Base-by-base conservation (phyloP, 2,113 vertebrate genomes). In the Excalfactoria chinensis region DNA sequence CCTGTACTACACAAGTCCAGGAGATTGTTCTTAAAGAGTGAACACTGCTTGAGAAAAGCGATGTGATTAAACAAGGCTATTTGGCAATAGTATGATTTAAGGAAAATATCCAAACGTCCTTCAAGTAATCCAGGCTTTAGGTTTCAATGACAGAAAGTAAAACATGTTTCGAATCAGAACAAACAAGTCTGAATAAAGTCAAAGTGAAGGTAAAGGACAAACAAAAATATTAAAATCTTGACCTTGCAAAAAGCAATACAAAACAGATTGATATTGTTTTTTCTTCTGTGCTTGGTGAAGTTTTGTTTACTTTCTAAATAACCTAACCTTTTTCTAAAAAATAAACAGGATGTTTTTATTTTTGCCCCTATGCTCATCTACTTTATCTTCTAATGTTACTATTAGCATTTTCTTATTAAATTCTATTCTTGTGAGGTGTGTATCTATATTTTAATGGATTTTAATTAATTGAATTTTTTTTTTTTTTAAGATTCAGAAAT, bases 121-220 rank as follows among this genome's bases (percentile, higher is more conserved):
- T 78, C 49, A 62, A n/a, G 16, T 88, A 86, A 82, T 93, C 81
- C 80, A 46, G 44, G 60, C 22, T 85, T 69, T 66, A 70, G 35
- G 25, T 88, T 91, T 81, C 88, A 91, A 51, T 74, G 76, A 67
- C 56, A 73, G 64, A 79, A 41, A 84, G 20, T 73, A 66, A 62
- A 69, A 81, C 49, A 37, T 67, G 56, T 66, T 74, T 86, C 78
- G 80, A 91, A 93, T 88, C 40, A 71, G 51, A 32, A 78, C 62
- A 34, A 74, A 91, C 11, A 78, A 70, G 48, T 78, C 48, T 30
- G 32, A 70, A n/a, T 64, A 85, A 77, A 82, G 44, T 69, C 37
- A 73, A 90, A 77, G 10, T 37, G n/a, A 73, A 82, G 17, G 44
- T 5, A 4, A 82, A 55, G 34, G 40, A 90, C 43, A 80, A 58